Conservation (phyloP, 2,113 vertebrate genomes). For the Rhagologus leucostigma region DNA sequence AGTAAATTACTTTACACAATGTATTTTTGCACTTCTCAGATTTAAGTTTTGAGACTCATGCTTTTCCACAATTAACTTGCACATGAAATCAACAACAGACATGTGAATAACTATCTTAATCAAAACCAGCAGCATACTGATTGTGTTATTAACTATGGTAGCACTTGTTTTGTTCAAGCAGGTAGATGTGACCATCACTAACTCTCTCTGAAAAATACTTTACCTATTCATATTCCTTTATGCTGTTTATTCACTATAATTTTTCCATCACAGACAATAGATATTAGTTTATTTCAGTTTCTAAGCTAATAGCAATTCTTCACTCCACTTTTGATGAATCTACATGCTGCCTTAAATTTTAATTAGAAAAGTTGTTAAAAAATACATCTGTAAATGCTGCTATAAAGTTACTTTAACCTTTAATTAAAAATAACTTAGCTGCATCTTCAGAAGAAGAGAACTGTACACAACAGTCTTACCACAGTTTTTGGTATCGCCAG, state of each 20-base stretch:
- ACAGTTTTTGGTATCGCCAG: neutral
- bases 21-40: neutral
- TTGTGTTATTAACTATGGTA: neutral
- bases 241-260: neutral
- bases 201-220: neutral
- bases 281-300: neutral
- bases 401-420: neutral
- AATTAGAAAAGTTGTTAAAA: neutral
- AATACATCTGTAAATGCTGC: neutral
- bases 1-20: neutral
- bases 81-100: neutral
- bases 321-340: neutral
- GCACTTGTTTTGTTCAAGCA: neutral
- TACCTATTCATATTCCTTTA: neutral
- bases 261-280: neutral
- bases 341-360: neutral
- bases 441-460: neutral
- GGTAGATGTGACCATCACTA: neutral
- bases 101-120: neutral
- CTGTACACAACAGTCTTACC: slow-evolving; percentile 65
- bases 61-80: neutral
- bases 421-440: neutral
- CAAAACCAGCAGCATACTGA: neutral
- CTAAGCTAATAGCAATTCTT: neutral
- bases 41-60: neutral